Evolutionary conservation across 2,113 vertebrate species (phyloP).

Genomic region (Heloderma charlesbogerti): DNA sequence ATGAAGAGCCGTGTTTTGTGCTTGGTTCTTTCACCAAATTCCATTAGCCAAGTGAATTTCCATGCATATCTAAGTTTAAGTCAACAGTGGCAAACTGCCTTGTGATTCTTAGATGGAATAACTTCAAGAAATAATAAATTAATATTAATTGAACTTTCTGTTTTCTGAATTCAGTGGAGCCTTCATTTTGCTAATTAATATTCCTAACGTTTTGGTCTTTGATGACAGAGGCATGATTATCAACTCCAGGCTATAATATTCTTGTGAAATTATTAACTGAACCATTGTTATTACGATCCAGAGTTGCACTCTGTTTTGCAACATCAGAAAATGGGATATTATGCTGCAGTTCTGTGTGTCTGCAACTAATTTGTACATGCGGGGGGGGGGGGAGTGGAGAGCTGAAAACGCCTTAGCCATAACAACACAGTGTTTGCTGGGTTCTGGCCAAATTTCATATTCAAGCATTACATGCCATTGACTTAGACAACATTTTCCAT

Average conservation of each 20-base stretch:
- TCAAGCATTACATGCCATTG: constrained; percentile 5
- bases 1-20: constrained; percentile 40
- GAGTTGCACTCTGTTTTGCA: neutral
- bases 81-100: constrained; percentile 20
- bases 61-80: constrained; percentile 21
- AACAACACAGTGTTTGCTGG: neutral
- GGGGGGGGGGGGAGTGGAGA: neutral
- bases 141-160: neutral
- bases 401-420: constrained; percentile 11
- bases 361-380: constrained; percentile 32
- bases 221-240: constrained; percentile 24
- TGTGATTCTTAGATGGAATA: constrained; percentile 28
- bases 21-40: neutral
- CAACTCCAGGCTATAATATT: neutral
- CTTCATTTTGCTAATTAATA: constrained; percentile 31
- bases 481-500: constrained; percentile 34
- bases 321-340: neutral
- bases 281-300: neutral
- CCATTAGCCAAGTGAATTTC: neutral
- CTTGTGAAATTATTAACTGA: constrained; percentile 32
- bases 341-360: constrained; percentile 19
- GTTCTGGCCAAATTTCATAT: constrained; percentile 30
- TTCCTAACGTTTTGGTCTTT: neutral
- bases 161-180: neutral
- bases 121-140: constrained; percentile 25